Conservation (phyloP, 2,888 invertebrate species). For the Chrysina gloriosa region DNA sequence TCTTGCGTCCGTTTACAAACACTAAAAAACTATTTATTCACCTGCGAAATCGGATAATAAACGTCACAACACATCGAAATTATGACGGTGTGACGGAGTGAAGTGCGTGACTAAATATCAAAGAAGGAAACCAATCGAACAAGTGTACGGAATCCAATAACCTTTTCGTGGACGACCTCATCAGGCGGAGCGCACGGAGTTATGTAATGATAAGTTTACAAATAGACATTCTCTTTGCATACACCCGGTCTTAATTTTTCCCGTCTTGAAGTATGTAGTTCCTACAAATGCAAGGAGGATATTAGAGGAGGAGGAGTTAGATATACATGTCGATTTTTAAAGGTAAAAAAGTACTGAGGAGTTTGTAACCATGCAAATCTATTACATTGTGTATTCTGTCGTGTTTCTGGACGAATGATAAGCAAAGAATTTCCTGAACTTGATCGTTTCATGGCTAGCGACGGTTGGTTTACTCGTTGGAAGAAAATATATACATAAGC, state of each 20-base stretch:
- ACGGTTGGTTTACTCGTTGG: too few relatives aligned
- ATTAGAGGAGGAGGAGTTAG: too few relatives aligned
- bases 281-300: too few relatives aligned
- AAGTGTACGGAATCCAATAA: constrained; percentile 30
- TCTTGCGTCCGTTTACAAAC: neutral
- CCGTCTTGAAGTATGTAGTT: too few relatives aligned
- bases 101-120: constrained; percentile 27
- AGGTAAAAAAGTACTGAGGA: too few relatives aligned
- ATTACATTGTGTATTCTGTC: too few relatives aligned
- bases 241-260: constrained; percentile 21
- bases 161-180: constrained; percentile 27
- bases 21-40: constrained; percentile 1
- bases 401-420: too few relatives aligned
- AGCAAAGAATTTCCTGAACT: too few relatives aligned
- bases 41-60: constrained; percentile 1
- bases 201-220: constrained; percentile 6
- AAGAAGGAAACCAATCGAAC: constrained; percentile 15
- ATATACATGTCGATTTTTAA: too few relatives aligned
- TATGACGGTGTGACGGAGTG: constrained; percentile 25
- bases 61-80: constrained; percentile 10
- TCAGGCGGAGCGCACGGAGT: constrained; percentile 19
- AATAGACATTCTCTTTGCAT: constrained; percentile 23
- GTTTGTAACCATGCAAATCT: too few relatives aligned
- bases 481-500: too few relatives aligned
- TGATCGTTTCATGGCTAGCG: too few relatives aligned